Evolutionary conservation across 2,888 invertebrate species (phyloP), one percentile per base, ranked within the genome.

Genomic region (Cerceris rybyensis): DNA sequence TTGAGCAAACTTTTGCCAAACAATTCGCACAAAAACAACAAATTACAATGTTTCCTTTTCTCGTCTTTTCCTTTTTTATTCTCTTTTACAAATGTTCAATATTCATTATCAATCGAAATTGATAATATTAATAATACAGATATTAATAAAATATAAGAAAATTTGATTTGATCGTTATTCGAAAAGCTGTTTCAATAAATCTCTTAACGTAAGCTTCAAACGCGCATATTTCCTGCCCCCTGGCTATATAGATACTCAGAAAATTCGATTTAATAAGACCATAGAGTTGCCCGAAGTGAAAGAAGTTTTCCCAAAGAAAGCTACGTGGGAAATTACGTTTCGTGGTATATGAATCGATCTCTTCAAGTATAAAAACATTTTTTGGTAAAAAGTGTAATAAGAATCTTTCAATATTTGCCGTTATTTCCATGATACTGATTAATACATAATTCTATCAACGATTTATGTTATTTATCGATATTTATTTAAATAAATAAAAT

Each of bases 251-350:
- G 58, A 58, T 63, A 46, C 54, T 64, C 6, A 58, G 28, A 54
- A 67, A 73, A 76, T 73, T 74, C 52, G 59, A 73, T 76, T 67
- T 64, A 73, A 68, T 58, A 63, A 11, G 43, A 9, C 75, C 50
- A 8, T 59, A 54, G 9, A 9, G 55, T 17, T 60, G 58, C 67
- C 58, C 17, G 46, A 63, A 41, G 42, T 14, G 73, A 39, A n/a
- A 50, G 13, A 41, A 76, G 57, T 67, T 73, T 64, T 39, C 55
- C 14, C 41, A 42, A 59, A 52, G 57, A 64, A 54, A 16, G 5
- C 54, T 57, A 41, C 52, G 17, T 1, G 49, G 16, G 75, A 64
- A 67, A 73, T 75, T 67, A 54, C 67, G 49, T 64, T 43, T 9
- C 42, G 6, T 9, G 49, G 17, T 67, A 58, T 46, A 46, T 57